Conservation (phyloP, 2,113 vertebrate genomes). For the Girardinichthys multiradiatus region DNA sequence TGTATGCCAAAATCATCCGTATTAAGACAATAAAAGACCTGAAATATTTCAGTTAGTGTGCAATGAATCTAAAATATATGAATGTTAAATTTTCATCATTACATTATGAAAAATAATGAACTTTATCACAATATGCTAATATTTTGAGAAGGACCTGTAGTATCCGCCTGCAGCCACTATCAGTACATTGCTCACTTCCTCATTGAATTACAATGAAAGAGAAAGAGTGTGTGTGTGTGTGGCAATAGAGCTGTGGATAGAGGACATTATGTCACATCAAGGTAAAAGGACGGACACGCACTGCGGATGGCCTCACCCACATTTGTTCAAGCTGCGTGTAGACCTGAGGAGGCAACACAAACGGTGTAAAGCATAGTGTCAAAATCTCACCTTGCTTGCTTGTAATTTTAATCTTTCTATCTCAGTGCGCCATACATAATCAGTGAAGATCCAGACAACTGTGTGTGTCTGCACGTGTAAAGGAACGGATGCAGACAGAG, state of each 20-base stretch:
- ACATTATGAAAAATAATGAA: too few species aligned
- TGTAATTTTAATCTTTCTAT: slow-evolving; percentile 66
- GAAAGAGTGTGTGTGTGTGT: slow-evolving; percentile 32
- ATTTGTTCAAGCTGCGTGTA: slow-evolving; percentile 57
- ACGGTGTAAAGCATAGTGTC: slow-evolving; percentile 39
- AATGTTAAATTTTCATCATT: too few species aligned
- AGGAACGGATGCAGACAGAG: slow-evolving; percentile 45
- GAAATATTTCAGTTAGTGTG: too few species aligned
- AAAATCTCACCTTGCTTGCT: slow-evolving; percentile 61
- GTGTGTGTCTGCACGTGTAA: slow-evolving; percentile 27
- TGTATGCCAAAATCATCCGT: too few species aligned
- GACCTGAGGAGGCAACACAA: slow-evolving; percentile 41
- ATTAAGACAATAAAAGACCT: too few species aligned
- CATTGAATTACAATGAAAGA: slow-evolving; percentile 67
- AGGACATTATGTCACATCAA: slow-evolving; percentile 71
- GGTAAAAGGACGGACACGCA: slow-evolving; percentile 69
- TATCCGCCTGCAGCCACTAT: slow-evolving; percentile 53
- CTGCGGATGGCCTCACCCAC: slow-evolving; percentile 70
- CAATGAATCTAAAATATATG: too few species aligned
- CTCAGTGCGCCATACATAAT: slow-evolving; percentile 64
- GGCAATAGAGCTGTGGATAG: slow-evolving; percentile 44
- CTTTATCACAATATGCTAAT: too few species aligned
- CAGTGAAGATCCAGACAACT: slow-evolving; percentile 45
- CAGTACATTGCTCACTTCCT: slow-evolving; percentile 58
- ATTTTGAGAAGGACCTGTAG: too few species aligned